These are phyloP conservation scores for Drosophila niveifrons DNA, from an alignment of 2,888 invertebrate species.

Conservation along the genomic window DNA sequence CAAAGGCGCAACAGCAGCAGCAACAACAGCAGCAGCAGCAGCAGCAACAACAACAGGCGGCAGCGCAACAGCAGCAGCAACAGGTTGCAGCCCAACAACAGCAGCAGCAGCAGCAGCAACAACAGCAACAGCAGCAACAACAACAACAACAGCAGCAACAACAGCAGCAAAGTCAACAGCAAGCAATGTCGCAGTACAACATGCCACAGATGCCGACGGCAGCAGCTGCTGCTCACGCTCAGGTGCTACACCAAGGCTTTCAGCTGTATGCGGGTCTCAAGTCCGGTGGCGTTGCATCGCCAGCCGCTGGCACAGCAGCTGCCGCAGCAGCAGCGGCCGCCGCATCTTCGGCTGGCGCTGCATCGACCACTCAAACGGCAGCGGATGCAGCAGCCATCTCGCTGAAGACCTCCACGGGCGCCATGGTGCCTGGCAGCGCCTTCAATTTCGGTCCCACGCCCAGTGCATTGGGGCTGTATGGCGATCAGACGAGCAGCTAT, in stretches of 20 bases:
- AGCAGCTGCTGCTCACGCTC: conserved; percentile 81
- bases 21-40: conserved; percentile 57
- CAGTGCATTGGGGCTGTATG: conserved; percentile 86
- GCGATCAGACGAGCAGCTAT: conserved; percentile 87
- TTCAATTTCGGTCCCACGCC: conserved; percentile 93
- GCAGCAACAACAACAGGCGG: conserved; percentile 60
- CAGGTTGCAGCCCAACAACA: conserved; percentile 55
- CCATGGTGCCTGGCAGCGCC: conserved; percentile 92
- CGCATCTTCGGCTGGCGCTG: conserved; percentile 29
- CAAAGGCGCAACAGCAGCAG: conserved; percentile 54
- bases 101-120: conserved; percentile 62
- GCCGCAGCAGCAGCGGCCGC: conserved; percentile 67
- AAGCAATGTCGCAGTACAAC: conserved; percentile 64
- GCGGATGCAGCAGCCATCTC: conserved; percentile 86
- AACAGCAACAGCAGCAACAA: conserved; percentile 59
- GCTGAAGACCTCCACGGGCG: conserved; percentile 88
- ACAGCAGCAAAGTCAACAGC: conserved; percentile 70
- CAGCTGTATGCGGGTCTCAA: conserved; percentile 88
- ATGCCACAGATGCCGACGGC: conserved; percentile 67
- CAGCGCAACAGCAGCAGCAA: conserved; percentile 58
- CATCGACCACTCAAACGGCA: conserved; percentile 55
- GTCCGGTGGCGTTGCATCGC: conserved; percentile 82
- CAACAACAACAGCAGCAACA: conserved; percentile 62
- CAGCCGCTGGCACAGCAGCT: conserved; percentile 55
- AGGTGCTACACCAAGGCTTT: conserved; percentile 86